Evolutionary conservation across 2,888 invertebrate species (phyloP).

Genomic region (Xylota segnis): DNA sequence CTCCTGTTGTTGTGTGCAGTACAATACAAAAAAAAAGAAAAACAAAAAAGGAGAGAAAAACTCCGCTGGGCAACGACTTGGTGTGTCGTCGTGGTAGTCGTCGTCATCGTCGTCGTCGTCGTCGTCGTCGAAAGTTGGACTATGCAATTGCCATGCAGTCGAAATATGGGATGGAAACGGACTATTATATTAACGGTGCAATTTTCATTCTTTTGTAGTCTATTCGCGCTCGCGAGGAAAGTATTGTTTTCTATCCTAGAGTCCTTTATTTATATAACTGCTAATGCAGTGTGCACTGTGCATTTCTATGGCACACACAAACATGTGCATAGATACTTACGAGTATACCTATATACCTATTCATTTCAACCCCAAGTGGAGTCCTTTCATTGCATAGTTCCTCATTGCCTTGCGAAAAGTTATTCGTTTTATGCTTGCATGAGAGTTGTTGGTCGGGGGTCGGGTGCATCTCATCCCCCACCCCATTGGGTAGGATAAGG

Average conservation of each 20-base stretch:
- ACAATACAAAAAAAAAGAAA: conserved; percentile 15
- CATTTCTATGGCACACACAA: conserved; percentile 47
- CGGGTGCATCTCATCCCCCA: background rate
- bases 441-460: background rate
- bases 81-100: background rate
- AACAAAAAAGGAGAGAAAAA: conserved; percentile 4
- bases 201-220: conserved; percentile 66
- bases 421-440: conserved; percentile 26
- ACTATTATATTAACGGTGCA: conserved; percentile 56
- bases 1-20: conserved; percentile 46
- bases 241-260: conserved; percentile 39
- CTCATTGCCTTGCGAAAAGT: conserved; percentile 29
- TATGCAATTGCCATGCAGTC: background rate
- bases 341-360: background rate
- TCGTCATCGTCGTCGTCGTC: conserved; percentile 1
- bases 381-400: background rate
- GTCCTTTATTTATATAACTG: conserved; percentile 67
- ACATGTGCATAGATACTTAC: conserved; percentile 11
- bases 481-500: conserved; percentile 5
- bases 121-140: conserved; percentile 17
- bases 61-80: conserved; percentile 1
- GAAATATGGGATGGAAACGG: conserved; percentile 30
- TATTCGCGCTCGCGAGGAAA: conserved; percentile 43
- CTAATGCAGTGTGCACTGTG: conserved; percentile 66
- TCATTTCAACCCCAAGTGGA: background rate